Base-by-base conservation (phyloP, 2,113 vertebrate genomes). In the Lophura nycthemera region DNA sequence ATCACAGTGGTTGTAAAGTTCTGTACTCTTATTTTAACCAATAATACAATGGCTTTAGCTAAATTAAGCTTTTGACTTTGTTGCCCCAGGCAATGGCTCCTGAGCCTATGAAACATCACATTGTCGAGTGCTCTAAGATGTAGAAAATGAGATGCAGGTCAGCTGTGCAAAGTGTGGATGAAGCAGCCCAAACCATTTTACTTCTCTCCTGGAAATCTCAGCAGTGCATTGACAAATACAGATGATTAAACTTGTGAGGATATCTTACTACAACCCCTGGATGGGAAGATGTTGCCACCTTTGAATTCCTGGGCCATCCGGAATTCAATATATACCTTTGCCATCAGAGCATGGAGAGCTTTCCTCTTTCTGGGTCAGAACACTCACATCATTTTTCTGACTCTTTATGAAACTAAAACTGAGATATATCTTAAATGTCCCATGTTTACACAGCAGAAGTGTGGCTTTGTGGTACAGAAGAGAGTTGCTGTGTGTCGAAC, bases 51-150 rank as follows among this genome's bases (percentile, higher is more conserved):
- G 4, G 11, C 25, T 88, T 84, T n/a, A 66, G 16, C 10, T 25
- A 4, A 30, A 19, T 48, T 76, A 69, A 64, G 48, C 11, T 56
- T 69, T 4, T 27, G 30, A 0, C 29, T 56, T 50, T 30, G 4
- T 10, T 76, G 30, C 8, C 57, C 13, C 52, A 36, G 75, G 36
- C 7, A 8, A 2, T 6, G 36, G 10, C 13, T 42, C 24, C 19
- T 52, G 70, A 47, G 4, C 16, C 32, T 57, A 40, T 61, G 16
- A 61, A 81, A 45, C 2, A 6, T 2, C 1, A 0, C 2, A 2
- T 5, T 71, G 7, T 13, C 17, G 42, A 47, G 5, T 77, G 22
- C 52, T 71, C 45, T 64, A 16, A 10, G 47, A 11, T 3, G 8
- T 11, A 30, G 24, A 74, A 40, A 82, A 64, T 7, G 32, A 65